A percentile compares a stretch with the other conserved stretches of the same genome.
phyloP scores from a whole-genome alignment of 2,113 vertebrate species.

The Hucho hucho region DNA sequence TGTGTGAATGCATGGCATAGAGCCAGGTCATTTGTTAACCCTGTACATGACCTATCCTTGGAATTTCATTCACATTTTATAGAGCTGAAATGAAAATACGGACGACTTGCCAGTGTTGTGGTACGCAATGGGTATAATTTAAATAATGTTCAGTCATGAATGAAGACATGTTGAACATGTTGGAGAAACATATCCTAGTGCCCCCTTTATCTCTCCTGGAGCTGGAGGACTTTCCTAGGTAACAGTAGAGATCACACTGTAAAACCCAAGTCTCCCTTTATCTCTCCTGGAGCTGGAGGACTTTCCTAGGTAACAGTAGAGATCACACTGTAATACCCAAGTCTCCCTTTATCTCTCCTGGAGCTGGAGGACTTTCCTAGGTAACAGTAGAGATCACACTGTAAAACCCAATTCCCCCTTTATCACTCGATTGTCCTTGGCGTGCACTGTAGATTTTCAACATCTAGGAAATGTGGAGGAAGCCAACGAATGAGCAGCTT shows the following conservation, averaged over 20 bases:
- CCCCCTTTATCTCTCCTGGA: neutral
- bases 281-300: conserved; percentile 10
- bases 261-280: conserved; percentile 27
- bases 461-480: conserved; percentile 28
- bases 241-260: neutral
- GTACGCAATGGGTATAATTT: too few relatives aligned
- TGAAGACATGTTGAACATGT: too few relatives aligned
- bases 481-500: conserved; percentile 25
- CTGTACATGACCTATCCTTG: too few relatives aligned
- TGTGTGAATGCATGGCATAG: too few relatives aligned
- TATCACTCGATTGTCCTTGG: conserved; percentile 55
- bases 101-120: too few relatives aligned
- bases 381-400: neutral
- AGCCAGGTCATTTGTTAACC: too few relatives aligned
- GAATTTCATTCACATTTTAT: too few relatives aligned
- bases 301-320: neutral
- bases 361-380: neutral
- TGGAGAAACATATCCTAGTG: too few relatives aligned
- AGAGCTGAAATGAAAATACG: too few relatives aligned
- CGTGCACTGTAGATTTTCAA: conserved; percentile 46
- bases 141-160: too few relatives aligned
- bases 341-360: conserved; percentile 33
- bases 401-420: conserved; percentile 19
- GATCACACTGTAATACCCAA: neutral
- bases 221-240: neutral